Base-by-base conservation (phyloP, 2,888 invertebrate species). In the Archaeoteleia sp. region DNA sequence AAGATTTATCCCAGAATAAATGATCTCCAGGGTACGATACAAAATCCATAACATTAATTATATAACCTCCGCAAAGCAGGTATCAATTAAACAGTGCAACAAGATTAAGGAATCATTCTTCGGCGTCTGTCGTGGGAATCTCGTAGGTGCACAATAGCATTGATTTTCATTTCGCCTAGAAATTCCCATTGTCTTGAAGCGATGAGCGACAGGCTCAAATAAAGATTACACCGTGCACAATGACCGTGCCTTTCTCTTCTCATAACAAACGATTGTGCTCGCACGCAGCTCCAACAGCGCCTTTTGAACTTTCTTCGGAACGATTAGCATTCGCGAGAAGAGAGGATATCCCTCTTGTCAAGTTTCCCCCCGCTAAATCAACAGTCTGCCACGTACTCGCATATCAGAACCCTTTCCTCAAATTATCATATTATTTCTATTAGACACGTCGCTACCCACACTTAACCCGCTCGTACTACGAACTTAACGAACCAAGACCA, bases 401-500 rank as follows among this genome's bases (percentile, higher is more conserved):
- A 20, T 32, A 49, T 8, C 48, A 7, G 40, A 20, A n/a, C 49
- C 65, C 54, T 65, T 63, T 53, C 43, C 58, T 45, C 70, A 70
- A 75, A 83, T 83, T 84, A 83, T 78, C 83, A 82, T 83, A 84
- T 83, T 83, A 83, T 82, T 81, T 78, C 83, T 80, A 84, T 84
- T 82, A 82, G 78, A 80, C 79, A 79, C 75, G 72, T 81, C 79
- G 79, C 81, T 82, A 82, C 81, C 82, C 83, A 77, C 82, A 83
- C 82, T 82, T 82, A 82, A 81, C 81, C 77, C 77, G 76, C 69
- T 75, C 74, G 77, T 74, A 76, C 78, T 80, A 78, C 70, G 67
- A 78, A 83, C 79, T 80, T 82, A 83, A 83, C 81, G 81, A 82
- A 81, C 78, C 82, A 70, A 74, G 54, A 79, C 79, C 73, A 54